Conservation (phyloP, 2,888 invertebrate genomes). For the Hoplodrina blanda region DNA sequence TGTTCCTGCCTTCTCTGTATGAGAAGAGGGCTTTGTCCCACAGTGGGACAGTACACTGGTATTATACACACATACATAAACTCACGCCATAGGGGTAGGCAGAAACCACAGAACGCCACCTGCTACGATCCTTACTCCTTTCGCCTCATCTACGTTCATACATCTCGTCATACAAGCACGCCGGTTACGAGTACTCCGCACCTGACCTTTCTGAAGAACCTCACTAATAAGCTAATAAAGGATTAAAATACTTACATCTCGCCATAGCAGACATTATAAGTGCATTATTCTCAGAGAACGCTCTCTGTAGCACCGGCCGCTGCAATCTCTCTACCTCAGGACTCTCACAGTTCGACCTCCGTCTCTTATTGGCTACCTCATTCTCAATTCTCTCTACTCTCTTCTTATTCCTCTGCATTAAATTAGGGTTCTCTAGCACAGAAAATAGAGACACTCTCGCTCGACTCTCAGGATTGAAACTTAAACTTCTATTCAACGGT, state of each 20-base stretch:
- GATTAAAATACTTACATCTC: conserved; percentile 87
- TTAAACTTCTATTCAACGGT: conserved; percentile 77
- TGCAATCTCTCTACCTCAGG: conserved; percentile 56
- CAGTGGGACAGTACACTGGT: too few species aligned
- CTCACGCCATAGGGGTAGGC: too few species aligned
- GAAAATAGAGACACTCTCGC: conserved; percentile 76
- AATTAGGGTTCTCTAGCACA: conserved; percentile 75
- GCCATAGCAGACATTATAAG: conserved; percentile 94
- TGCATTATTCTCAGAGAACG: conserved; percentile 95
- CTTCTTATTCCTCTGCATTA: conserved; percentile 84
- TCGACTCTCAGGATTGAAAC: conserved; percentile 78
- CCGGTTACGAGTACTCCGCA: too few species aligned
- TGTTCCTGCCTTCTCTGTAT: too few species aligned
- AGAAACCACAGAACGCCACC: too few species aligned
- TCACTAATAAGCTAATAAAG: neutral
- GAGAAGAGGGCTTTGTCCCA: too few species aligned
- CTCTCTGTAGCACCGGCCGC: conserved; percentile 90
- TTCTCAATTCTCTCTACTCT: conserved; percentile 91
- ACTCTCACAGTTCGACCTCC: conserved; percentile 70
- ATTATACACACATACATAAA: too few species aligned
- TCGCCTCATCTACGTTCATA: too few species aligned
- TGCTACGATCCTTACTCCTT: too few species aligned
- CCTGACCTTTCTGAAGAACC: too few species aligned
- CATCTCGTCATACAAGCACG: too few species aligned
- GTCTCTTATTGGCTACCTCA: conserved; percentile 80